Percentiles rank a stretch among this genome's conserved stretches.
phyloP scores from a whole-genome alignment of 2,797 vertebrate species.

The Sciurus carolinensis region DNA sequence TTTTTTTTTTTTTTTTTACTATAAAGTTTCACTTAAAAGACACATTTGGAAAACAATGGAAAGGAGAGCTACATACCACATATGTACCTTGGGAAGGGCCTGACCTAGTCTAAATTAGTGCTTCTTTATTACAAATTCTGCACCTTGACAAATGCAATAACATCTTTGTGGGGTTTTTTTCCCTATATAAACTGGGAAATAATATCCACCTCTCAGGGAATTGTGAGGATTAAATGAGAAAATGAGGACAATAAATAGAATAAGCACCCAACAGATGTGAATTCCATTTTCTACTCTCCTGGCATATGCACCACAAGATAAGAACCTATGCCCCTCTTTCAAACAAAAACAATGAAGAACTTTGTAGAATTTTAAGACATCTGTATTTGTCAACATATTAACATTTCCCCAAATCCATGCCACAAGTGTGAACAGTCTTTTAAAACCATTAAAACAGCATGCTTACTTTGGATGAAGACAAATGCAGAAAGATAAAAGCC shows the following conservation, averaged over 20 bases:
- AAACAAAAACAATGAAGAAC: constrained; percentile 34
- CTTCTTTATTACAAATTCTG: background rate
- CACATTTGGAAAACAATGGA: background rate
- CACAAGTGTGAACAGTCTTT: constrained; percentile 41
- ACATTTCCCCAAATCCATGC: constrained; percentile 31
- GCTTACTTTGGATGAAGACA: constrained; percentile 58
- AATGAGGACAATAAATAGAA: background rate
- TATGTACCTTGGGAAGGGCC: background rate
- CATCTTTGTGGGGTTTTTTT: background rate
- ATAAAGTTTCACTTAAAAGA: background rate
- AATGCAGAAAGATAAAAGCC: constrained; percentile 57
- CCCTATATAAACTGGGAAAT: background rate
- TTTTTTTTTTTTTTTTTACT: background rate
- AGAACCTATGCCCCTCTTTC: background rate
- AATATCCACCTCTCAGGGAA: background rate
- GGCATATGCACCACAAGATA: background rate
- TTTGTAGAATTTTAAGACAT: background rate
- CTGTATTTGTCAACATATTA: constrained; percentile 21
- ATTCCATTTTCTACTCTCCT: background rate
- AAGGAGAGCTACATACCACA: background rate
- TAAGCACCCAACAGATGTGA: background rate
- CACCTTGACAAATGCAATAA: background rate
- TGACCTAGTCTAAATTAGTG: background rate
- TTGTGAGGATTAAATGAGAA: background rate
- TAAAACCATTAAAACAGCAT: constrained; percentile 35